phyloP scores from a whole-genome alignment of 2,888 invertebrate genomes.

The Copidosoma aretas region DNA sequence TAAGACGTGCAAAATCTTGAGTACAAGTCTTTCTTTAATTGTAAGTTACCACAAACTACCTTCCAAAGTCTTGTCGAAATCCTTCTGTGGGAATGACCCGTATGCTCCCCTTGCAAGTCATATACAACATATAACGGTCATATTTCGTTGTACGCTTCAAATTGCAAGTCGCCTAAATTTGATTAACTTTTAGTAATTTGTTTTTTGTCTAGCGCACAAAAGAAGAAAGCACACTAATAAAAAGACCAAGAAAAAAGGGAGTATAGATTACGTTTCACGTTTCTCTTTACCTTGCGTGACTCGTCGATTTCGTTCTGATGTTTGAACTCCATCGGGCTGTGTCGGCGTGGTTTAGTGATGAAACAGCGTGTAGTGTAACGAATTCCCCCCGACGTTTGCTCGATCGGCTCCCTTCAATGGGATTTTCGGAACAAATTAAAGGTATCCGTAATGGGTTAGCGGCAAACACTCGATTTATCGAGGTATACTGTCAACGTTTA shows the following conservation, averaged over 20 bases:
- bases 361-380: background rate
- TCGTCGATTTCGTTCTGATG: slow-evolving; percentile 11
- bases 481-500: background rate
- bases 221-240: background rate
- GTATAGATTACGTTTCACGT: slow-evolving; percentile 25
- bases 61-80: too few relatives aligned
- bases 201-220: background rate
- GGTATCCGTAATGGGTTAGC: slow-evolving; percentile 15
- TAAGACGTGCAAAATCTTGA: too few relatives aligned
- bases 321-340: slow-evolving; percentile 15
- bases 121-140: background rate
- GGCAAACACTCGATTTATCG: background rate
- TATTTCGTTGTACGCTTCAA: background rate
- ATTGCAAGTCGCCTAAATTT: background rate
- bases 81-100: background rate
- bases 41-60: too few relatives aligned
- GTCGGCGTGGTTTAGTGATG: slow-evolving; percentile 4
- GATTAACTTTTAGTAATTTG: background rate
- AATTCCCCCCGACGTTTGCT: background rate
- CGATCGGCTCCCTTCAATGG: slow-evolving; percentile 31
- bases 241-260: slow-evolving; percentile 8
- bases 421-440: slow-evolving; percentile 34
- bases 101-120: background rate
- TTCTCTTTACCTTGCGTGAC: slow-evolving; percentile 30
- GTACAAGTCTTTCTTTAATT: too few relatives aligned